phyloP scores from a whole-genome alignment of 1,140 invertebrate species.

The Dendrolimus kikuchii region DNA sequence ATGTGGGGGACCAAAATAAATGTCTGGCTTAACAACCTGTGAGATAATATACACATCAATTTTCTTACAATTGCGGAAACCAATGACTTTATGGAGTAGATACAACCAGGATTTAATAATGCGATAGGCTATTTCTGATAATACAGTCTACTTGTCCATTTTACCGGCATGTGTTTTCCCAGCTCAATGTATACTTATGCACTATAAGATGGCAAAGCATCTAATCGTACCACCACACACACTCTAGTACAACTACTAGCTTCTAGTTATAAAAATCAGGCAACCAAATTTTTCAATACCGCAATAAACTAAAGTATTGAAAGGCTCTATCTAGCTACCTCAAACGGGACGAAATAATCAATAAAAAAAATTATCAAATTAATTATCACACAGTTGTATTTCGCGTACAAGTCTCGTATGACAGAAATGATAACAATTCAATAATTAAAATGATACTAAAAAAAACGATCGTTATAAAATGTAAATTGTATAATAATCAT shows the following conservation, averaged over 20 bases:
- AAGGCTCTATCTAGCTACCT: conserved; percentile 59
- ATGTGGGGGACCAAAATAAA: no score
- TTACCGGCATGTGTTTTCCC: neutral
- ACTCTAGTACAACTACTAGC: conserved; percentile 47
- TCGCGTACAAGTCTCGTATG: conserved; percentile 50
- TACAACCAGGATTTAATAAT: no score
- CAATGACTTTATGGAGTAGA: no score
- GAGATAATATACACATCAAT: no score
- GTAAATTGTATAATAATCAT: conserved; percentile 34
- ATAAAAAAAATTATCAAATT: conserved; percentile 39
- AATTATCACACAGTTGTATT: conserved; percentile 62
- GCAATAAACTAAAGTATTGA: conserved; percentile 54
- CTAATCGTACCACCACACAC: conserved; percentile 54
- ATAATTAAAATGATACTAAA: conserved; percentile 24
- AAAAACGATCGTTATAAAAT: conserved; percentile 23
- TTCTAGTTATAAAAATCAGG: conserved; percentile 51
- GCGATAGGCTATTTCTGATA: no score
- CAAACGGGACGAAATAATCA: conserved; percentile 39
- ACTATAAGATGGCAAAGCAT: conserved; percentile 55
- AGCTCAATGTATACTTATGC: conserved; percentile 22
- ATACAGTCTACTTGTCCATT: no score
- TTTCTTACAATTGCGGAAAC: no score
- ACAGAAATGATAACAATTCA: conserved; percentile 40
- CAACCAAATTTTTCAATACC: conserved; percentile 50
- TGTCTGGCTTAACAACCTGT: no score